These are phyloP conservation scores for Hypena proboscidalis DNA, from an alignment of 2,888 invertebrate genomes.

Conservation along the genomic window DNA sequence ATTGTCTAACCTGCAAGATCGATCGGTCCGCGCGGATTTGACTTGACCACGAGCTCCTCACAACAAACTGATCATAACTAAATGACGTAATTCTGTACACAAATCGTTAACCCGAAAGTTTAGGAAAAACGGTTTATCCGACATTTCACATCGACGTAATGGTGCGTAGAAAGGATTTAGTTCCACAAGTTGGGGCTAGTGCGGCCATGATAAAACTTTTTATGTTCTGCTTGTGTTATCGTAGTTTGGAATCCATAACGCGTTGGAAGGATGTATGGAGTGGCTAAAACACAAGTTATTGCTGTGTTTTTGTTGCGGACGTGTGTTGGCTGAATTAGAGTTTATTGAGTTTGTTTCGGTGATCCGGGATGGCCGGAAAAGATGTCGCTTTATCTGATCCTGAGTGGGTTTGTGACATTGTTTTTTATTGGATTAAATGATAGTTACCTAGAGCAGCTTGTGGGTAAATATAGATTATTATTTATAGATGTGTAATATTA, in stretches of 20 bases:
- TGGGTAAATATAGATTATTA: too few species aligned
- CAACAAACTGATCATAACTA: slow-evolving; percentile 14
- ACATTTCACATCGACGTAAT: slow-evolving; percentile 62
- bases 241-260: slow-evolving; percentile 68
- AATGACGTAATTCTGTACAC: slow-evolving; percentile 44
- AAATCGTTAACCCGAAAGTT: slow-evolving; percentile 59
- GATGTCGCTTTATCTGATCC: too few species aligned
- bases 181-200: slow-evolving; percentile 68
- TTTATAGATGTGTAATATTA: too few species aligned
- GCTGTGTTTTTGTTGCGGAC: slow-evolving; percentile 13
- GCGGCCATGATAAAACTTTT: slow-evolving; percentile 79
- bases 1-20: too few species aligned
- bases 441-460: too few species aligned
- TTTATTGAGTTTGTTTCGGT: slow-evolving; percentile 10
- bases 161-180: slow-evolving; percentile 72
- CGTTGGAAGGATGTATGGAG: slow-evolving; percentile 23
- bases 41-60: too few species aligned
- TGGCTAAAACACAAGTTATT: slow-evolving; percentile 16
- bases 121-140: slow-evolving; percentile 49
- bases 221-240: slow-evolving; percentile 73
- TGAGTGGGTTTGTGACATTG: too few species aligned
- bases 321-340: slow-evolving; percentile 13
- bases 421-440: too few species aligned
- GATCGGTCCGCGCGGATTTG: too few species aligned
- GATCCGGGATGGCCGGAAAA: too few species aligned